Evolutionary conservation across 2,888 invertebrate genomes (phyloP), one percentile per base, ranked within the genome.

Genomic region (Beris morrisii): DNA sequence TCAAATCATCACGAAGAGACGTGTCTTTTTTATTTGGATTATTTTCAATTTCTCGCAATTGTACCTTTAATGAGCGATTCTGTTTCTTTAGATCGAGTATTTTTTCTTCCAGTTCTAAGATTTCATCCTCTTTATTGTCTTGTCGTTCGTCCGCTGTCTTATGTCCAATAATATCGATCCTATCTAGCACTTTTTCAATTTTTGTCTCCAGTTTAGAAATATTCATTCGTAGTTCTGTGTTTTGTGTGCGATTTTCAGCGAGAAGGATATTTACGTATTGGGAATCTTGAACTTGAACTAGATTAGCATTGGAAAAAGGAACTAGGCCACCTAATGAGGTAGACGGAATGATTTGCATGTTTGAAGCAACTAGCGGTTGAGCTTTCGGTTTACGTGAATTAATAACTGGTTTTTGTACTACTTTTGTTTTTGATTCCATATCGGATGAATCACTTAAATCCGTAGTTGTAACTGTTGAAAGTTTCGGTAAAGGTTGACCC

Each of bases 191-290:
- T 70, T 82, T 82, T 73, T 89, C 88, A 45, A 89, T 79, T 79
- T 88, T 88, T 66, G 85, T 84, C 28, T 85, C 82, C 70, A 89
- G 81, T 74, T 87, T 85, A n/a, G 83, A 79, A 69, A 89, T 79
- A 70, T 85, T 84, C 78, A 88, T 83, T 69, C 88, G 82, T n/a
- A 89, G 77, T 76, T 89, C 89, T 7, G 86, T 82, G 73, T 87
- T 87, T 68, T 88, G 86, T 15, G 85, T 85, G 69, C 88, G 79
- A 64, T 84, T 84, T 77, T 88, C 88, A 3, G 85, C 79, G 58
- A 87, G 74, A 67, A 87, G 80, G 71, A 86, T 78, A 70, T 84
- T 84, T 50, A 85, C 74, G 69, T 81, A 82, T 53, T 84, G 82
- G 70, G 78, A 73, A 2, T 79, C 73, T 43, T 67, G 55, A 31